These are phyloP conservation scores for Ricordea florida DNA, from an alignment of 92 coral and sea anemone species.

Conservation along the genomic window DNA sequence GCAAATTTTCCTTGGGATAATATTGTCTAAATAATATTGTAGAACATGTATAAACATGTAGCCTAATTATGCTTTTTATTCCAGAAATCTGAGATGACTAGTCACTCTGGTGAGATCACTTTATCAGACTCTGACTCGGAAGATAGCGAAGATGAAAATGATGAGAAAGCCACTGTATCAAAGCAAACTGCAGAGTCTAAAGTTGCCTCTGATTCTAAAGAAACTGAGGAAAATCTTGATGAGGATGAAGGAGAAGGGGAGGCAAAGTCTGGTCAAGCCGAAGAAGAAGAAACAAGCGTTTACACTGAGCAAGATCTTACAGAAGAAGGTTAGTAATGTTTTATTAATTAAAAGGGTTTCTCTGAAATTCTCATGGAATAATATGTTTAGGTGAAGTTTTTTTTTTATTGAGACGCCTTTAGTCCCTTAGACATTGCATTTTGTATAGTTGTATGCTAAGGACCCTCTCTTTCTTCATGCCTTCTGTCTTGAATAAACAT, in stretches of 20 bases:
- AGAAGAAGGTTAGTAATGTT: conserved; percentile 62
- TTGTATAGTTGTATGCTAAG: too few species aligned
- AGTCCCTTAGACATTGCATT: too few species aligned
- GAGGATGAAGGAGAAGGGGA: conserved; percentile 25
- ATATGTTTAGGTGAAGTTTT: too few species aligned
- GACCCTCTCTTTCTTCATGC: too few species aligned
- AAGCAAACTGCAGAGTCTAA: neutral
- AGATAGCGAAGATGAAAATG: conserved; percentile 39
- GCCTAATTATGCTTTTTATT: neutral
- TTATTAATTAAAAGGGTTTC: neutral
- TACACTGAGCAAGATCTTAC: conserved; percentile 91
- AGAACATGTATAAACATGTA: too few species aligned
- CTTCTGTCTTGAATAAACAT: too few species aligned
- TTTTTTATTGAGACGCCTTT: too few species aligned
- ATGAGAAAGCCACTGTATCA: conserved; percentile 1
- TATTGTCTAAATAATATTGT: too few species aligned
- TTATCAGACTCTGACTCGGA: conserved; percentile 70
- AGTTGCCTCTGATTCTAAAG: conserved; percentile 1
- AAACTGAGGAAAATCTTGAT: conserved; percentile 1
- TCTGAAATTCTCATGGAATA: too few species aligned
- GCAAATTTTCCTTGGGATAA: too few species aligned
- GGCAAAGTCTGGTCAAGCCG: conserved; percentile 52
- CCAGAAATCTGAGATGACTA: conserved; percentile 53
- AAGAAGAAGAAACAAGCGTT: conserved; percentile 36
- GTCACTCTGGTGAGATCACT: conserved; percentile 65